A percentile compares a stretch with the other conserved stretches of the same genome.
Evolutionary conservation across 2,888 invertebrate species (phyloP).

Genomic region (Calameuta pallipes): DNA sequence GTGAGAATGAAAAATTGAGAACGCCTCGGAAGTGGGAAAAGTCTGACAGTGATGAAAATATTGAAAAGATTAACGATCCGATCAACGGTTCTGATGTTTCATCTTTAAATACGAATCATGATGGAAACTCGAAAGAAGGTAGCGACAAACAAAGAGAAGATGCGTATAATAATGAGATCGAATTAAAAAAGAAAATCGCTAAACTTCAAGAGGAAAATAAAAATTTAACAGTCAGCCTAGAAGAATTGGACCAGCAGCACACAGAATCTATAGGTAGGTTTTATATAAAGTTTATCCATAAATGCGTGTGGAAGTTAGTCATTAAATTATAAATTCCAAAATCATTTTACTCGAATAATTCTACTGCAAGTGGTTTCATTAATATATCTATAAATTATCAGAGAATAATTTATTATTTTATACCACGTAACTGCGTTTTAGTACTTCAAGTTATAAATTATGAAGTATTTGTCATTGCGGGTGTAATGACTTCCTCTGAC

Average conservation of each 20-base stretch:
- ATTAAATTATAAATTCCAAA: no score
- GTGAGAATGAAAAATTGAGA: conserved; percentile 33
- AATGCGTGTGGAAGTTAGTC: no score
- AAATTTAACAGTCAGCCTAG: conserved; percentile 72
- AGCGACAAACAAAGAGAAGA: not conserved
- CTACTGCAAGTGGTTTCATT: no score
- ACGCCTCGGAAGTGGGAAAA: conserved; percentile 40
- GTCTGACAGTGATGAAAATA: conserved; percentile 43
- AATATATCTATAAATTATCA: not conserved
- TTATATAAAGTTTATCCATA: not conserved
- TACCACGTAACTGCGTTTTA: not conserved
- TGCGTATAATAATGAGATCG: conserved; percentile 40
- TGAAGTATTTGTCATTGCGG: not conserved
- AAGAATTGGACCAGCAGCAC: conserved; percentile 81
- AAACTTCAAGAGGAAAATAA: conserved; percentile 71
- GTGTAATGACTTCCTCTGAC: not conserved
- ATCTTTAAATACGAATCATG: conserved; percentile 34
- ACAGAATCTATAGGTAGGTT: conserved; percentile 72
- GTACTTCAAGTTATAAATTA: not conserved
- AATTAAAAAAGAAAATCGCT: conserved; percentile 66
- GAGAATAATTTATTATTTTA: not conserved
- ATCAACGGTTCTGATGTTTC: conserved; percentile 35
- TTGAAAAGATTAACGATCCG: conserved; percentile 32
- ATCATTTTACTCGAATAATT: no score
- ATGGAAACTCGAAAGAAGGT: conserved; percentile 27